Evolutionary conservation across 2,797 vertebrate species (phyloP), one percentile per base, ranked within the genome.

Genomic region (Potorous gilbertii): DNA sequence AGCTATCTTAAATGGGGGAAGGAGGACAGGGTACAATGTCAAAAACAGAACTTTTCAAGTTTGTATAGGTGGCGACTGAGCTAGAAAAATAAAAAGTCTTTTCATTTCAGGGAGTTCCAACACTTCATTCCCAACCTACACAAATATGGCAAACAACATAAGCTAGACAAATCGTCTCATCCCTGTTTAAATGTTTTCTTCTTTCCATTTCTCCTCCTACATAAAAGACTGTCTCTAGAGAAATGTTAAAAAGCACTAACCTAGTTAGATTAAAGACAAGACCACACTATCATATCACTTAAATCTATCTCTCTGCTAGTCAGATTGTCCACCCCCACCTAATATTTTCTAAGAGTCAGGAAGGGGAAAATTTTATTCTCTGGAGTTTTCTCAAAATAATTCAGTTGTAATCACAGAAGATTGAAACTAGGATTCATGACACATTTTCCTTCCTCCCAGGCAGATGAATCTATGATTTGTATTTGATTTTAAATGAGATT

Each of bases 401-500:
- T 98, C 96, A 90, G 57, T 18, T 95, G 92, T 98, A 98, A 98
- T 96, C 97, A 98, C 93, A 96, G 89, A 94, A 97, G 97, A 98
- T 90, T 90, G 96, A 98, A 98, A 97, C 91, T 81, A 96, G 95
- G 93, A 94, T 92, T 97, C 91, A 0, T 56, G 91, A 96, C 96
- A 96, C 95, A 95, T 97, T 97, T 96, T 97, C 97, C 90, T 97
- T 98, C 97, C 98, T 98, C 97, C 89, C 55, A 96, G 97, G 94
- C 96, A 98, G 98, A 98, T 97, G 98, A 97, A 98, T 97, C 97
- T 95, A 54, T 98, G 96, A 98, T 98, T 98, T 98, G 98, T 98
- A 96, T 98, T 97, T 96, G 98, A 98, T 98, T 98, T 98, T 97
- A 98, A 98, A 98, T 98, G 96, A 98, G 98, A 98, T 98, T 98